These are phyloP conservation scores for Antheraea pernyi DNA, from an alignment of 1,140 invertebrate species.

Conservation along the genomic window DNA sequence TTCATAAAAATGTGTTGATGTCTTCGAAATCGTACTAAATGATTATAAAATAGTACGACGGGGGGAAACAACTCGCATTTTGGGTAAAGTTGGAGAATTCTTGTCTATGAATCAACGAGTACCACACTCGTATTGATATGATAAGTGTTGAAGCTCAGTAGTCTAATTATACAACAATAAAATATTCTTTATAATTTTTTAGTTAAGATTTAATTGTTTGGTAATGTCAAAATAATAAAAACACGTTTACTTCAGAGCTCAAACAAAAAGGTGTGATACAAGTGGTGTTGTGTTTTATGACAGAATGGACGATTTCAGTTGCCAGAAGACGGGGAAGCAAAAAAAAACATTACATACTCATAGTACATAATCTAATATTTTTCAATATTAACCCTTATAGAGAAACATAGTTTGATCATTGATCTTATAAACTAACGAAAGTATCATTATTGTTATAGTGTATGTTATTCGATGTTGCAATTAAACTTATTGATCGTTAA, in stretches of 20 bases:
- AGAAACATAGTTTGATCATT: not conserved
- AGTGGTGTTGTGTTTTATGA: conserved; percentile 63
- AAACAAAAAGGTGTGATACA: conserved; percentile 31
- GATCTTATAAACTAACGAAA: conserved; percentile 40
- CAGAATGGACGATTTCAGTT: conserved; percentile 67
- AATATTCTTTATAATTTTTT: not conserved
- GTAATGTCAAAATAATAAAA: conserved; percentile 13
- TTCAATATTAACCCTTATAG: conserved; percentile 26
- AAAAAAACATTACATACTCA: conserved; percentile 23
- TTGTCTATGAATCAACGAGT: not conserved
- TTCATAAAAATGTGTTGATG: too few species aligned
- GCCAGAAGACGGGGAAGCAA: conserved; percentile 75
- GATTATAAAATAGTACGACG: not conserved
- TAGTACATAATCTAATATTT: conserved; percentile 25
- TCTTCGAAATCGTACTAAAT: not conserved
- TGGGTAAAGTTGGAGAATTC: not conserved
- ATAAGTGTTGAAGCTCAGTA: not conserved
- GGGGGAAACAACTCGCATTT: not conserved
- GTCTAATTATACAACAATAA: not conserved
- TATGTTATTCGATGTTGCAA: conserved; percentile 43
- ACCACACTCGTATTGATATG: not conserved
- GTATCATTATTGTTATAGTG: conserved; percentile 59
- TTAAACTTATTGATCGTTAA: conserved; percentile 56
- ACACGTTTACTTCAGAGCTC: conserved; percentile 62
- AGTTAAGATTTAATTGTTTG: not conserved